Evolutionary conservation across 1,140 invertebrate genomes (phyloP).

Genomic region (Bathynomus jamesi): DNA sequence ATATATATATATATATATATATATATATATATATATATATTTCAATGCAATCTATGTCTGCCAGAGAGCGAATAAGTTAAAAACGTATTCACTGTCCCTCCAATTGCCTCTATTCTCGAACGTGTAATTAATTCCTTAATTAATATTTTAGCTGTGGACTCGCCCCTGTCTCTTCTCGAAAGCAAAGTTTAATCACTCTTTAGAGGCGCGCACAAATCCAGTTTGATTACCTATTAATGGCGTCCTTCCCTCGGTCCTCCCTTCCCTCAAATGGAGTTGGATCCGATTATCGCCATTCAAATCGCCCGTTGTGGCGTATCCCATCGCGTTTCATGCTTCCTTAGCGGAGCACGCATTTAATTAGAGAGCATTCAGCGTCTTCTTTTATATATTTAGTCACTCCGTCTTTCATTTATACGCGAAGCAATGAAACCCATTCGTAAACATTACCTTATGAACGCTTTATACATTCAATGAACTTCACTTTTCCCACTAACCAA

Average conservation of each 20-base stretch:
- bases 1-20: background rate
- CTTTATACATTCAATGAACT: too few relatives aligned
- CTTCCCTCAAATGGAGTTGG: conserved; percentile 16
- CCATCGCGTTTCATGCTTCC: conserved; percentile 25
- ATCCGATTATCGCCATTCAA: conserved; percentile 31
- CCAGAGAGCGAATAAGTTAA: too few relatives aligned
- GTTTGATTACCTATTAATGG: background rate
- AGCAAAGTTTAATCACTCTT: background rate
- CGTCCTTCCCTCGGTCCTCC: background rate
- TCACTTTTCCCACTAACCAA: too few relatives aligned
- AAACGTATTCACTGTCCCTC: too few relatives aligned
- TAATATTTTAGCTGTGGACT: background rate
- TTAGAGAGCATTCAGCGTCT: too few relatives aligned
- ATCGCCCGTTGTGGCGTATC: conserved; percentile 27
- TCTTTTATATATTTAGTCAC: too few relatives aligned
- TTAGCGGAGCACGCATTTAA: conserved; percentile 30
- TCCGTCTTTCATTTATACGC: too few relatives aligned
- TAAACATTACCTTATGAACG: too few relatives aligned
- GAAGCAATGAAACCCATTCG: too few relatives aligned
- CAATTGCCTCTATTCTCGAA: too few relatives aligned
- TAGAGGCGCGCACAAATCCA: background rate
- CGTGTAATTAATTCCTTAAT: background rate
- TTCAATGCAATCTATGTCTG: too few relatives aligned
- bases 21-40: background rate
- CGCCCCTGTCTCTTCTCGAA: background rate